Percentiles rank a stretch among this genome's conserved stretches.
Conservation (phyloP, 1,140 invertebrate genomes). For the Caligus rogercresseyi region DNA sequence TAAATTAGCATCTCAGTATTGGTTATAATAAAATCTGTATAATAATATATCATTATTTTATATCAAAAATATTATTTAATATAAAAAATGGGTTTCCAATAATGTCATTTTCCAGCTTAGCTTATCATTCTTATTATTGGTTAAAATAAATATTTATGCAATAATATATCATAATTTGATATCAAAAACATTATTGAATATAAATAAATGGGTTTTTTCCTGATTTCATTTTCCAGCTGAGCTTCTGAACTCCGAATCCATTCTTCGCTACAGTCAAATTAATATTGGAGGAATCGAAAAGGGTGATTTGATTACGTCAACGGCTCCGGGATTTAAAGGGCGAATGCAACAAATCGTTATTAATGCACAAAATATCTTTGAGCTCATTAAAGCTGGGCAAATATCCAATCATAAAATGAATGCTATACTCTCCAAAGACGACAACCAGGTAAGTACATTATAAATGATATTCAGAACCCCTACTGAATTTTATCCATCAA, state of each 20-base stretch:
- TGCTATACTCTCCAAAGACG: background rate
- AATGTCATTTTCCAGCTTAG: too few species aligned
- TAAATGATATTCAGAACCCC: background rate
- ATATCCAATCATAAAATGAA: slow-evolving; percentile 24
- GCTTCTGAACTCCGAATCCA: background rate
- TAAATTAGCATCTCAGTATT: too few species aligned
- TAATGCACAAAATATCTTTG: slow-evolving; percentile 59
- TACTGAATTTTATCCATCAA: too few species aligned
- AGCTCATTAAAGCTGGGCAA: slow-evolving; percentile 41
- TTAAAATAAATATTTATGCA: too few species aligned
- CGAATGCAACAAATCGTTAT: slow-evolving; percentile 79
- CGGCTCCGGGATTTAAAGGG: slow-evolving; percentile 61
- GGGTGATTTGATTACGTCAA: slow-evolving; percentile 28
- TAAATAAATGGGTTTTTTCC: too few species aligned
- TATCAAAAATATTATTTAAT: too few species aligned
- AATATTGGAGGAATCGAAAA: slow-evolving; percentile 13
- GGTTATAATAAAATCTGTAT: too few species aligned
- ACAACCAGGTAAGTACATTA: background rate
- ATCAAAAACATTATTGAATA: too few species aligned
- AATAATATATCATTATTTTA: background rate
- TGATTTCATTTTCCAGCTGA: slow-evolving; percentile 3
- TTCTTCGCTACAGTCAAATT: slow-evolving; percentile 3
- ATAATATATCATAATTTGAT: too few species aligned
- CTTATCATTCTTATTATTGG: too few species aligned
- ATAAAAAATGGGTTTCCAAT: too few species aligned